Evolutionary conservation across 2,113 vertebrate genomes (phyloP).

Genomic region (Emydocephalus ijimae): DNA sequence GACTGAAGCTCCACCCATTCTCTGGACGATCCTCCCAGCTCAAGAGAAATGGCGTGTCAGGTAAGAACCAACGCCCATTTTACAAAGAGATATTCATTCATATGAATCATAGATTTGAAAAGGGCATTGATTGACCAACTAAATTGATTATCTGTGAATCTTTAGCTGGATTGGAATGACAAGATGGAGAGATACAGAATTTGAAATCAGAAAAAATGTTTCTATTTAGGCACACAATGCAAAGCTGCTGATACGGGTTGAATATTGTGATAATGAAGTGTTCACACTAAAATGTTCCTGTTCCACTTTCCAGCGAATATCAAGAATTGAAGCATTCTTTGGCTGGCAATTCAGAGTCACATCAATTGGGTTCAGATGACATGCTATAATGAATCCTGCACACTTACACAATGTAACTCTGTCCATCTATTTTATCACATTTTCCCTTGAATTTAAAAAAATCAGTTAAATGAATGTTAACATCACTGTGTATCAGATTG

Average conservation of each 20-base stretch:
- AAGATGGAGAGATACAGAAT: slow-evolving; percentile 2
- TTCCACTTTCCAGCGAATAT: background rate
- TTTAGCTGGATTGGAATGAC: slow-evolving; percentile 7
- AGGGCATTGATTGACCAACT: background rate
- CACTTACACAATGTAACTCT: too few species aligned
- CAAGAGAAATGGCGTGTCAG: too few species aligned
- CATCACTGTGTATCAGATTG: background rate
- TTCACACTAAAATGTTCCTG: background rate
- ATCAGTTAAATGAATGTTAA: background rate
- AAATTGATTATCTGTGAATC: background rate
- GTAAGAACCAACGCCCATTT: too few species aligned
- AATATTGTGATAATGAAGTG: background rate
- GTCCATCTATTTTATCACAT: background rate
- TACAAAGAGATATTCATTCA: background rate
- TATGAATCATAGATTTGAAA: background rate
- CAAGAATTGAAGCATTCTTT: background rate
- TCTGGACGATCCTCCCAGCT: too few species aligned
- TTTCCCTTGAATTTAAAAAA: background rate
- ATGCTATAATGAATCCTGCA: background rate
- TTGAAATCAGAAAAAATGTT: background rate
- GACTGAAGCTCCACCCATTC: too few species aligned
- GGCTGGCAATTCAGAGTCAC: background rate
- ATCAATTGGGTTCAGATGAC: background rate
- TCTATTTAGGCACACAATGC: rapidly evolving
- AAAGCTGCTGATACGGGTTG: background rate